phyloP scores from a whole-genome alignment of 2,797 vertebrate genomes.

The Cetoscarus ocellatus region DNA sequence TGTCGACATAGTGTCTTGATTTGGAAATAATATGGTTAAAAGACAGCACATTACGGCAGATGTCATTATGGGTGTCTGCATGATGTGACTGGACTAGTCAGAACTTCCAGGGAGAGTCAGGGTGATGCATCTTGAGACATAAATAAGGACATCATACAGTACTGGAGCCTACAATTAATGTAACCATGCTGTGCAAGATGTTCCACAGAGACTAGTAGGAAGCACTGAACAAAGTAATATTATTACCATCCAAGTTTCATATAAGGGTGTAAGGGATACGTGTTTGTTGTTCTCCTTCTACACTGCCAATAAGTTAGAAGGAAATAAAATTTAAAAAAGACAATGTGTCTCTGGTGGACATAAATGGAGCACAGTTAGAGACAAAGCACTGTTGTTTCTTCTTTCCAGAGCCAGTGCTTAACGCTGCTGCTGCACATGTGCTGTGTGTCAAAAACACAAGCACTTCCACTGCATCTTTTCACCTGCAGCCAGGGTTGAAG shows the following conservation, averaged over 20 bases:
- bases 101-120: slow-evolving; percentile 61
- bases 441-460: slow-evolving; percentile 4
- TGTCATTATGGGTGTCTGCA: slow-evolving; percentile 68
- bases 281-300: background rate
- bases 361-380: background rate
- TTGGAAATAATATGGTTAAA: background rate
- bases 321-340: background rate
- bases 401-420: background rate
- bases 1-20: too few species aligned
- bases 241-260: background rate
- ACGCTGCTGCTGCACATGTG: slow-evolving; percentile 33
- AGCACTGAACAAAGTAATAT: background rate
- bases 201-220: slow-evolving; percentile 49
- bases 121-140: slow-evolving; percentile 56
- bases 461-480: slow-evolving; percentile 29
- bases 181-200: slow-evolving; percentile 51
- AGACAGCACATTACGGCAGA: slow-evolving; percentile 46
- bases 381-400: slow-evolving; percentile 9
- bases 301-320: slow-evolving; percentile 17
- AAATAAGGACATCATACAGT: slow-evolving; percentile 38
- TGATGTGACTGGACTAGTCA: slow-evolving; percentile 43
- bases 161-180: slow-evolving; percentile 50
- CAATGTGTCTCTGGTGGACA: slow-evolving; percentile 9
- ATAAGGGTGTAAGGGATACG: background rate
- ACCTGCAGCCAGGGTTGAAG: slow-evolving; percentile 23